Evolutionary conservation across 2,888 invertebrate species (phyloP), one percentile per base, ranked within the genome.

Genomic region (Agrochola litura): DNA sequence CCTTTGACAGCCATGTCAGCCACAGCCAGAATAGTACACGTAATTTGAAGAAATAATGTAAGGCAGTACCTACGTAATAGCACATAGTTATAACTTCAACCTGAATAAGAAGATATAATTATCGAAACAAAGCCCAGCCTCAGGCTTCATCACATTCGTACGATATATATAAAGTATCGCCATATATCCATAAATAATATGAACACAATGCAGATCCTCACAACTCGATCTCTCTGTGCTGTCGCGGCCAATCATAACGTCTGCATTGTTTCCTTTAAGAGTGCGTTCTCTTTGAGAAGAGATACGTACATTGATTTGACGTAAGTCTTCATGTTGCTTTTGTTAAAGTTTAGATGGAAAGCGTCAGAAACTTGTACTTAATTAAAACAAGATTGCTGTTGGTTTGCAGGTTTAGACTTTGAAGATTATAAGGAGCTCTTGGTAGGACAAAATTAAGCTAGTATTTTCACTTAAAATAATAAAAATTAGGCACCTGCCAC

Each of bases 221-320:
- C 37, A 25, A 19, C 56, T 77, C 61, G n/a, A 76, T 77, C 12
- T 49, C 49, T n/a, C 16, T 46, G 16, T 46, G 16, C 56, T 74
- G 67, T 67, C 61, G 16, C n/a, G 49, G 25, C 56, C 82, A 81
- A 63, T 79, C 66, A 67, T 52, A 63, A 52, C 56, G 63, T 12
- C 19, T 63, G 43, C 67, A 75, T 79, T 67, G 81, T 80, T 76
- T 66, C 61, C 25, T 70, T 61, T 25, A 25, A 1, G 16, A 68
- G 60, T 64, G 46, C 66, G 41, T 56, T 56, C 37, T 56, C 60
- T 61, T 79, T 66, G 41, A 61, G 19, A 58, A 16, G 43, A 37
- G 16, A 46, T 46, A 60, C 37, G 58, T 25, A 65, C 43, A 25
- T 30, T 77, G n/a, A 64, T 64, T 64, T 70, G 63, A 78, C 70